Evolutionary conservation across 2,797 vertebrate genomes (phyloP).

Genomic region (Paramormyrops hopkinsi): DNA sequence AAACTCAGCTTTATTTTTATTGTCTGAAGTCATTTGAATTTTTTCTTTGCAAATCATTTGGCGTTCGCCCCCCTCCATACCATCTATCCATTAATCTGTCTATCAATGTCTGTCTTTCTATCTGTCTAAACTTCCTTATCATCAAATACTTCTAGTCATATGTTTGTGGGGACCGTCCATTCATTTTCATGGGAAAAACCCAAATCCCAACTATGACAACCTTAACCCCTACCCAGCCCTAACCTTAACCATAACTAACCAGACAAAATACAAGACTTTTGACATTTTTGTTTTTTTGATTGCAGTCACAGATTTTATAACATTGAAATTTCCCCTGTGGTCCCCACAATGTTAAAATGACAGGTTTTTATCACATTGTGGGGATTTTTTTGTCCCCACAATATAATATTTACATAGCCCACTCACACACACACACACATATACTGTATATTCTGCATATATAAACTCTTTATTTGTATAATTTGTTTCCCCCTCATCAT

Average conservation of each 20-base stretch:
- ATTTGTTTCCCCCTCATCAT: background rate
- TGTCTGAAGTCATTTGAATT: background rate
- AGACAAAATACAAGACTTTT: background rate
- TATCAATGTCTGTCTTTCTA: background rate
- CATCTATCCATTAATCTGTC: background rate
- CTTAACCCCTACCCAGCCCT: background rate
- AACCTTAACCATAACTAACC: background rate
- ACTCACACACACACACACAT: background rate
- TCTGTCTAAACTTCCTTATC: background rate
- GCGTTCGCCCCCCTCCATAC: background rate
- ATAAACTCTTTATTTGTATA: background rate
- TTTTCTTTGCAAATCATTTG: background rate
- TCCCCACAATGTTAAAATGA: background rate
- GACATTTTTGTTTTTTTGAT: background rate
- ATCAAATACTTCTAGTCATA: background rate
- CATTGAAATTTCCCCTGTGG: background rate
- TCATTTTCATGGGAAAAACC: background rate
- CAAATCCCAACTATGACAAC: background rate
- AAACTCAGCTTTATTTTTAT: background rate
- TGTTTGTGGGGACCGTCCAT: background rate
- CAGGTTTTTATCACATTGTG: background rate
- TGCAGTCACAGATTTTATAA: background rate
- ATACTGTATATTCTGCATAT: background rate
- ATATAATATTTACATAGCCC: background rate
- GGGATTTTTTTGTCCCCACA: background rate